phyloP scores from a whole-genome alignment of 1,140 invertebrate species.

The Eumaeus atala region DNA sequence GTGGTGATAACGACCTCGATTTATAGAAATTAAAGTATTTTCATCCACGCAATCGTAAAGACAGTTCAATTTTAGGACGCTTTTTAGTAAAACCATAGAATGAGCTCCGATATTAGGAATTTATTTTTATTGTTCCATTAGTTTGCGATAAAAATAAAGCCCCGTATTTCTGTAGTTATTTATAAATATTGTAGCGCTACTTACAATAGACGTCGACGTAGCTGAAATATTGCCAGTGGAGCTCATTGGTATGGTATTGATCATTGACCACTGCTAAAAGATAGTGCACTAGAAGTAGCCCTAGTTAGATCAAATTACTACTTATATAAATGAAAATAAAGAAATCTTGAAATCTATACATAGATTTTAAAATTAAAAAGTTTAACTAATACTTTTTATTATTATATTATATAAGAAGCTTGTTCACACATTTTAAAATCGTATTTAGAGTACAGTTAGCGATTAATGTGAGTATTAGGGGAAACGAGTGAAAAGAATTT shows the following conservation, averaged over 20 bases:
- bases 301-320: constrained; percentile 69
- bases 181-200: constrained; percentile 11
- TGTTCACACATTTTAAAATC: constrained; percentile 74
- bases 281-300: constrained; percentile 67
- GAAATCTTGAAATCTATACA: constrained; percentile 70
- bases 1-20: constrained; percentile 58
- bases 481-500: constrained; percentile 41
- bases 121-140: constrained; percentile 7
- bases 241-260: constrained; percentile 43
- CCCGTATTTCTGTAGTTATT: constrained; percentile 14
- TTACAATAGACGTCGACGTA: background rate
- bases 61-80: constrained; percentile 54
- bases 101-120: constrained; percentile 35
- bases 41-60: constrained; percentile 59
- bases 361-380: constrained; percentile 72
- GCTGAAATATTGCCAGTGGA: constrained; percentile 24
- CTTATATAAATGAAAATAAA: constrained; percentile 61
- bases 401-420: constrained; percentile 67
- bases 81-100: constrained; percentile 52
- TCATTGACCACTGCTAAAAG: constrained; percentile 69
- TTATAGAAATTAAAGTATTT: constrained; percentile 64
- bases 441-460: constrained; percentile 64
- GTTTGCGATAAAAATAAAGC: constrained; percentile 11
- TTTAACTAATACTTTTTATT: constrained; percentile 73
- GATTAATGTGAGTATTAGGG: constrained; percentile 40